A percentile compares a stretch with the other conserved stretches of the same genome.
phyloP scores from a whole-genome alignment of 2,888 invertebrate genomes.

The Calameuta pallipes region DNA sequence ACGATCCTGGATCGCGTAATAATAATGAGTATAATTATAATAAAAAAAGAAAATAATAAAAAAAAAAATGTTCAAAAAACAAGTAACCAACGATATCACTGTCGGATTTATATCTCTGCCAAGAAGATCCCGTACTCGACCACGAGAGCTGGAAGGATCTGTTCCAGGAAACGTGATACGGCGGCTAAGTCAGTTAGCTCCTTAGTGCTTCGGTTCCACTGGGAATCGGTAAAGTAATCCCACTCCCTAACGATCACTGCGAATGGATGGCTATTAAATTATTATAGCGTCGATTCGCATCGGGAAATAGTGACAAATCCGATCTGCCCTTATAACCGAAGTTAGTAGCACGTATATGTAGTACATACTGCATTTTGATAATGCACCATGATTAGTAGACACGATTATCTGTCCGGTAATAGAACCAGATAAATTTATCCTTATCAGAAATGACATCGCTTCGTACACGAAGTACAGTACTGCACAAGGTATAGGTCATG shows the following conservation, averaged over 20 bases:
- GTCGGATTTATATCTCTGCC: neutral
- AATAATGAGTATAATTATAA: neutral
- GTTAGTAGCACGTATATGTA: neutral
- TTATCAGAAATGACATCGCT: neutral
- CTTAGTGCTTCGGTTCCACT: constrained; percentile 60
- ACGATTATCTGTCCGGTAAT: neutral
- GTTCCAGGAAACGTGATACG: constrained; percentile 57
- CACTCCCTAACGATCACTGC: constrained; percentile 46
- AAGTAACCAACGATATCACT: neutral
- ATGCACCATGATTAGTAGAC: neutral
- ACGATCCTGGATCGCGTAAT: neutral
- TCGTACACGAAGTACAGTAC: neutral
- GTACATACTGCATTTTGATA: neutral
- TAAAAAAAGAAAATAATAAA: neutral
- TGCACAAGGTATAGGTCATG: neutral
- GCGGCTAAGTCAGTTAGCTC: constrained; percentile 63
- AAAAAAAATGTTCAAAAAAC: neutral
- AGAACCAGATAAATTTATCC: neutral
- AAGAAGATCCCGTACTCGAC: neutral
- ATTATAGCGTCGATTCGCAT: constrained; percentile 57
- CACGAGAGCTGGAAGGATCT: constrained; percentile 6
- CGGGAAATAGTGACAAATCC: constrained; percentile 61
- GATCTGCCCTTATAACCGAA: constrained; percentile 43
- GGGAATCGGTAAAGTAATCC: constrained; percentile 49
- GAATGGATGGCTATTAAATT: constrained; percentile 63